Evolutionary conservation across 2,888 invertebrate species (phyloP), one percentile per base, ranked within the genome.

Genomic region (Meiosimyza decipiens): DNA sequence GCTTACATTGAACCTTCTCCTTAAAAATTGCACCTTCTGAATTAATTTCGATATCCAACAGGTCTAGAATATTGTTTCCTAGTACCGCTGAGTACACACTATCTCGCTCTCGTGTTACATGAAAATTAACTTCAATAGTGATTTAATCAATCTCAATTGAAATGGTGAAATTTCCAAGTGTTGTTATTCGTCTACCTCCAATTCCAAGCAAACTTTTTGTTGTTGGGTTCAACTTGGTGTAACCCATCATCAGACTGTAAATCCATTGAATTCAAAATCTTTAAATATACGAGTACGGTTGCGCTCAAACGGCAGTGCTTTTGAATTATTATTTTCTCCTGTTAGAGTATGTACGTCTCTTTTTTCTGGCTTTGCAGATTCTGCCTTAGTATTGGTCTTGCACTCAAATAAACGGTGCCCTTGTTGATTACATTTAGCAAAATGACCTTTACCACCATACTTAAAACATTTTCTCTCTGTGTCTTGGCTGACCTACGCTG

Each of bases 211-310:
- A 47, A 50, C 28, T 69, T 54, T 54, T 71, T n/a, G 22, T 63
- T 52, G 57, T 51, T 1, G 71, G 40, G 16, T 59, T 54, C 11
- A 73, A 57, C 15, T 67, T 68, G 33, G 69, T 40, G 16, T 74
- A 52, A 13, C 47, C 50, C 57, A 73, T 54, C 59, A 51, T 64
- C 16, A 73, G 15, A 74, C 7, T 11, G 49, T 63, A 15, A 51
- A 60, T 6, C 68, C 71, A 6, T 55, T 12, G 0, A 71, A 7
- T 12, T 50, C 51, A n/a, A 72, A 13, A 12, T 73, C 72, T 22
- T 71, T 73, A 49, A 75, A 73, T 1, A 73, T 18, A 13, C n/a
- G n/a, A n/a, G n/a, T n/a, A n/a, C 73, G 59, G 49, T 68, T 75
- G 3, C 55, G 3, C 40, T 40, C 40, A 12, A 57, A 9, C 9